phyloP scores from a whole-genome alignment of 2,888 invertebrate species.

The Conops quadrifasciatus region DNA sequence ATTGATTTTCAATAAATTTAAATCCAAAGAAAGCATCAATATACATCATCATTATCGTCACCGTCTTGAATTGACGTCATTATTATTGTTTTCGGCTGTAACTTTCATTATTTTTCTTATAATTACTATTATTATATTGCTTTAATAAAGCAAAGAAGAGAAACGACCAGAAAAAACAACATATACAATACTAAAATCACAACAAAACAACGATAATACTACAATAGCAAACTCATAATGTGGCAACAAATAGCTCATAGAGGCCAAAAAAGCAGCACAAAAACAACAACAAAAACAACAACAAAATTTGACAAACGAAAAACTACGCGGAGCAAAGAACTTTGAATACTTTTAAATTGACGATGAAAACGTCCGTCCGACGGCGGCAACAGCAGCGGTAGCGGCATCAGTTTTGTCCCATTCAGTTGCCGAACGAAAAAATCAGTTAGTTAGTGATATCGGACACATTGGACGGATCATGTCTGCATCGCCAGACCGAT shows the following conservation, averaged over 20 bases:
- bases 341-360: slow-evolving; percentile 48
- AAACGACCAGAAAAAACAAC: not conserved
- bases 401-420: slow-evolving; percentile 32
- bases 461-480: no score
- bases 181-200: not conserved
- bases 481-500: slow-evolving; percentile 3
- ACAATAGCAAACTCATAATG: slow-evolving; percentile 32
- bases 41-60: no score
- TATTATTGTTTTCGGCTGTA: no score
- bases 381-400: not conserved
- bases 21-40: no score
- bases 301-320: slow-evolving; percentile 37
- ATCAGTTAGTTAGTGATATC: slow-evolving; percentile 51
- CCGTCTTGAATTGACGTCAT: no score
- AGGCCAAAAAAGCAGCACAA: not conserved
- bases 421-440: slow-evolving; percentile 28
- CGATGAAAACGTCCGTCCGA: not conserved
- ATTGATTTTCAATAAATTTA: slow-evolving; percentile 76
- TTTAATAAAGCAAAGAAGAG: no score
- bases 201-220: not conserved
- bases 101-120: no score
- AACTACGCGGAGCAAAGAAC: slow-evolving; percentile 27
- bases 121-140: no score
- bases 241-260: slow-evolving; percentile 33
- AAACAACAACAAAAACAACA: not conserved